Conservation (phyloP, 2,113 vertebrate genomes). For the Megaceryle maxima region DNA sequence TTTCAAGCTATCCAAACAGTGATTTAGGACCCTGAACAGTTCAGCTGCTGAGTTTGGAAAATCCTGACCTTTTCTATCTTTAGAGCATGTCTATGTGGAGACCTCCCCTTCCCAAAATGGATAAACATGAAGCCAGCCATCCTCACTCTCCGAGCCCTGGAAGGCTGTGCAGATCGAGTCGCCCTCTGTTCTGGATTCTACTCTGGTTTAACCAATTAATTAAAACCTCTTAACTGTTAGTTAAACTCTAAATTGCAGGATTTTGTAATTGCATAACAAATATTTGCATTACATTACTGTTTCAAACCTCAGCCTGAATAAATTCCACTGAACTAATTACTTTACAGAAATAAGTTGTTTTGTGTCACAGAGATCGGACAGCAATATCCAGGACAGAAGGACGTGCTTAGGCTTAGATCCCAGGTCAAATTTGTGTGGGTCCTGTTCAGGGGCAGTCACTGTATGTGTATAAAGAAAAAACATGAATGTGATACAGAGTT, state of each 20-base stretch:
- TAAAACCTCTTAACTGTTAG: conserved; percentile 27
- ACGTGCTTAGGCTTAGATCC: neutral
- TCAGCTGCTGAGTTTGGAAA: conserved; percentile 52
- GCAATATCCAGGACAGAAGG: neutral
- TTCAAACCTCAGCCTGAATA: conserved; percentile 18
- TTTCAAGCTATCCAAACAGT: conserved; percentile 3
- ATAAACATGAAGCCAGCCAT: neutral
- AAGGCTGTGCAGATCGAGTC: neutral
- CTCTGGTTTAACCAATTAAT: conserved; percentile 15
- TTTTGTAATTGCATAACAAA: conserved; percentile 35
- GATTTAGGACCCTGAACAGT: conserved; percentile 49
- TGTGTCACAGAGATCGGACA: neutral
- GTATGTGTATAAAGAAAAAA: neutral
- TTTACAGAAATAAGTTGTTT: neutral
- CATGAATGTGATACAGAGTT: neutral
- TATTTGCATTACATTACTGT: neutral
- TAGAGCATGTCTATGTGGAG: conserved; percentile 8
- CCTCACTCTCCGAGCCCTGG: neutral
- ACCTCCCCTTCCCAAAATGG: conserved; percentile 42
- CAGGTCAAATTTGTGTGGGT: neutral
- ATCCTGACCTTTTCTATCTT: conserved; percentile 66
- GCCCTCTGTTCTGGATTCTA: neutral
- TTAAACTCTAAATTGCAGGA: neutral
- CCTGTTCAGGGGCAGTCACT: neutral
- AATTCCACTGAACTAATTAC: conserved; percentile 21